These are phyloP conservation scores for Caenorhabditis zanzibari DNA, from an alignment of 2,888 invertebrate species.

Conservation along the genomic window DNA sequence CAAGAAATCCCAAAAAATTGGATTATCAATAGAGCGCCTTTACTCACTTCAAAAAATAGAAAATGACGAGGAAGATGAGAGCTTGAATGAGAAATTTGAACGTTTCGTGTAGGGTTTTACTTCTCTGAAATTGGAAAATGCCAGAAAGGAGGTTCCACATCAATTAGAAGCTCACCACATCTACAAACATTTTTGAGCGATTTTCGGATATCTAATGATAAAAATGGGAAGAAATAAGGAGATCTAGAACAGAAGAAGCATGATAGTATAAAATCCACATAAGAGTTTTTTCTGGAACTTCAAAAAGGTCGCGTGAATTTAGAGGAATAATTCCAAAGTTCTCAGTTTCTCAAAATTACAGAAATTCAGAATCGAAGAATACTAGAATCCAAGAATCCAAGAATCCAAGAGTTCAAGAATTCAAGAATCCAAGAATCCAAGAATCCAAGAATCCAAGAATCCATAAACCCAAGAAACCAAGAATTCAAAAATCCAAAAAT, in stretches of 20 bases:
- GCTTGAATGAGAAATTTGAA: constrained; percentile 23
- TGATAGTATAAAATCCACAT: neutral
- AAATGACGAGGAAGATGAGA: constrained; percentile 32
- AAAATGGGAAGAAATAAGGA: neutral
- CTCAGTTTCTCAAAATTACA: too few species aligned
- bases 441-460: too few species aligned
- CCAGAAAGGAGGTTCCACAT: neutral
- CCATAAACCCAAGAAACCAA: too few species aligned
- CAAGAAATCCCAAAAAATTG: too few species aligned
- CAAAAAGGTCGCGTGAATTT: too few species aligned
- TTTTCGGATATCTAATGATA: neutral
- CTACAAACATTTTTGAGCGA: constrained; percentile 37
- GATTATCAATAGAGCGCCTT: constrained; percentile 4
- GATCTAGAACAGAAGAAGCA: too few species aligned
- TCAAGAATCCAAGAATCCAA: too few species aligned
- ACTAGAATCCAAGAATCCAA: too few species aligned
- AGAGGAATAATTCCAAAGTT: too few species aligned
- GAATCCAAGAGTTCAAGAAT: too few species aligned
- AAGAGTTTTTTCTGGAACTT: neutral
- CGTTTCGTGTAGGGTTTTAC: constrained; percentile 13
- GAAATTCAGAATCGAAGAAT: too few species aligned
- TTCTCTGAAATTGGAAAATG: constrained; percentile 32
- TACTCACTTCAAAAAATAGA: constrained; percentile 48
- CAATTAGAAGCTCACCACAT: constrained; percentile 19
- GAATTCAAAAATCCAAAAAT: too few species aligned